Percentiles rank a stretch among this genome's conserved stretches.
Conservation (phyloP, 2,113 vertebrate genomes). For the Platanista minor region DNA sequence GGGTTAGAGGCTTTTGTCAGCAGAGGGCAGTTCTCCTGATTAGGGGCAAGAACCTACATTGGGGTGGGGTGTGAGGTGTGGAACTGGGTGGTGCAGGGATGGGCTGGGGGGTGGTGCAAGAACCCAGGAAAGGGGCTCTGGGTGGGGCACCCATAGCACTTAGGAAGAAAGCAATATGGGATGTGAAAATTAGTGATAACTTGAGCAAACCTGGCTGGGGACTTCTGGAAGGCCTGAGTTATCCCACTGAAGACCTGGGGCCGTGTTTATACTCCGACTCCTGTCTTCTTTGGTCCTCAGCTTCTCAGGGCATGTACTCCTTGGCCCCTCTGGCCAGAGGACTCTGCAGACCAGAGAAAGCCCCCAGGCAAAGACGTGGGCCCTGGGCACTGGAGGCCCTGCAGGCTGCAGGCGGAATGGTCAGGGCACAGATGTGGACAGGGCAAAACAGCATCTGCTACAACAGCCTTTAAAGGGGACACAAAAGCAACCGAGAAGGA, state of each 20-base stretch:
- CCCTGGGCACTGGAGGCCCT: no score
- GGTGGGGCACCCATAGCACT: neutral
- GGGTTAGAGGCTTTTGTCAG: neutral
- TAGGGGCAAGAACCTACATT: neutral
- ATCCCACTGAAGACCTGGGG: neutral
- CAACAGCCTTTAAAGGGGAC: neutral
- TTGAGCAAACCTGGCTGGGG: neutral
- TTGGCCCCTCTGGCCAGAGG: neutral
- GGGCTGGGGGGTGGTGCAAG: neutral
- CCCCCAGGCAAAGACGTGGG: neutral
- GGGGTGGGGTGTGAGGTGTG: neutral
- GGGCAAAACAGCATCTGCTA: neutral
- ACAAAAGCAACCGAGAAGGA: neutral
- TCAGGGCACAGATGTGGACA: neutral
- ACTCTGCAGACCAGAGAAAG: neutral
- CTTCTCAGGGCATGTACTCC: neutral
- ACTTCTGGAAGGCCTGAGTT: neutral
- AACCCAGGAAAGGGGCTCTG: neutral
- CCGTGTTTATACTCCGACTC: neutral
- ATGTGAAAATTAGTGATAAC: neutral
- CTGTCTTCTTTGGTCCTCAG: neutral
- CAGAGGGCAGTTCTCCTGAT: neutral
- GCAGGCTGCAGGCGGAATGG: no score
- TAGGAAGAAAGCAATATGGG: neutral
- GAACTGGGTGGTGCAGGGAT: neutral